phyloP scores from a whole-genome alignment of 2,113 vertebrate genomes.

The Tautogolabrus adspersus region DNA sequence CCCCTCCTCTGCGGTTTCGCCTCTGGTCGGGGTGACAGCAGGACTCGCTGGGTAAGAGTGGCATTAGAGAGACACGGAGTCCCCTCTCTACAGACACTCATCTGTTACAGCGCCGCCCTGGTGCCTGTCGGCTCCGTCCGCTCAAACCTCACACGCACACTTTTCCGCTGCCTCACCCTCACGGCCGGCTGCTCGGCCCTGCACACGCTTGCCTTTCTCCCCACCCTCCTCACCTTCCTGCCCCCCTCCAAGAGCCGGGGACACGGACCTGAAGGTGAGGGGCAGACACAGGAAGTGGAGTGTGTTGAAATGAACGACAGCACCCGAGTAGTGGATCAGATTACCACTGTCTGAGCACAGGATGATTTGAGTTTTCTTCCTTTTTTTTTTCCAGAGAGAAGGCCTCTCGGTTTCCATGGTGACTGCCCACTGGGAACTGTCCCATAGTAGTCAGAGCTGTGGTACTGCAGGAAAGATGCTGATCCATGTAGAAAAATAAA shows the following conservation, averaged over 20 bases:
- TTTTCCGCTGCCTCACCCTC: conserved; percentile 99
- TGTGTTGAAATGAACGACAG: conserved; percentile 99
- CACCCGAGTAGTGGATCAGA: conserved; percentile 97
- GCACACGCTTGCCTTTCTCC: conserved; percentile 98
- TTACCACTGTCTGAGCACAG: conserved; percentile 92
- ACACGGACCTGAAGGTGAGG: conserved; percentile 81
- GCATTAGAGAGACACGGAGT: conserved; percentile 96
- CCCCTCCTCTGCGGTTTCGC: conserved; percentile 97
- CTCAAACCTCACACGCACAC: conserved; percentile 97
- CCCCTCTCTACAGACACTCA: conserved; percentile 95
- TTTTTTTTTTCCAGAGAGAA: too few species aligned
- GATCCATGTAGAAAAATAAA: neutral
- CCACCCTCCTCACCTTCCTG: conserved; percentile 97
- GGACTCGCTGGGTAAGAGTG: conserved; percentile 97
- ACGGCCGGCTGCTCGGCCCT: conserved; percentile 97
- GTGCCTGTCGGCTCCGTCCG: conserved; percentile 94
- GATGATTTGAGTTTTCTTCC: neutral
- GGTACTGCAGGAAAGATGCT: conserved; percentile 26
- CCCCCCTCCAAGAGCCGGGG: conserved; percentile 95
- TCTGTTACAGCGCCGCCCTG: conserved; percentile 95
- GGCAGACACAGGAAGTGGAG: conserved; percentile 92
- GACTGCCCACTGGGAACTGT: conserved; percentile 23
- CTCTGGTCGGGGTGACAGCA: conserved; percentile 94
- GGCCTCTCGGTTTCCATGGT: conserved; percentile 22
- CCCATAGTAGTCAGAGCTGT: conserved; percentile 21